Evolutionary conservation across 2,888 invertebrate genomes (phyloP), one percentile per base, ranked within the genome.

Genomic region (Osmoderma eremita): DNA sequence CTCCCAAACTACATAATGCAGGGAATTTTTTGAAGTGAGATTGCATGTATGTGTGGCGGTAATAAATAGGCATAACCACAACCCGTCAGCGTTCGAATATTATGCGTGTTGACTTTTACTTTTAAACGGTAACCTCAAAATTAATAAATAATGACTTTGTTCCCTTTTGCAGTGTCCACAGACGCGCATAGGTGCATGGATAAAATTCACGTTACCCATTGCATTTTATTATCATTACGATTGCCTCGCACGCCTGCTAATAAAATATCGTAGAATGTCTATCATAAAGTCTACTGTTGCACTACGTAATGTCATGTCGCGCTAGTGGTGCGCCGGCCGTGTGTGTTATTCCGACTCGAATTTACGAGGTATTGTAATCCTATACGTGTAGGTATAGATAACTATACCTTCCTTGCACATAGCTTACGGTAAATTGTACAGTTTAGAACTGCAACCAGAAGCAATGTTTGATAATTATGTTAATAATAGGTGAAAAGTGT

Each of bases 291-390:
- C 38, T 20, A 38, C 10, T 38, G 12, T 39, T 38, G 17, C 53
- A 13, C 38, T 53, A 38, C 38, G 38, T 53, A 53, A 39, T 17
- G 18, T 53, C 38, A 15, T 15, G 30, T 30, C 36, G 17, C 53
- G 12, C 53, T 38, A 50, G 24, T 24, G 24, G 24, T 50, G 38
- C 17, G 30, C 20, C 20, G 10, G 20, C 45, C 30, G 12, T 45
- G 17, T 45, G 41, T 24, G 18, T 30, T 45, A 30, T 61, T 61
- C 45, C 58, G 58, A 30, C 30, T 45, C 17, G 22, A 45, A 61
- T 45, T 61, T 61, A 61, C 41, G 58, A 61, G 24, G 30, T 61
- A 61, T 61, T 61, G 58, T 61, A 8, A 1, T n/a, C 18, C 17
- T 38, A 12, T 53, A 17, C 38, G 38, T 53, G 53, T 53, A 53